phyloP scores from a whole-genome alignment of 2,113 vertebrate species.

The Heptranchias perlo region DNA sequence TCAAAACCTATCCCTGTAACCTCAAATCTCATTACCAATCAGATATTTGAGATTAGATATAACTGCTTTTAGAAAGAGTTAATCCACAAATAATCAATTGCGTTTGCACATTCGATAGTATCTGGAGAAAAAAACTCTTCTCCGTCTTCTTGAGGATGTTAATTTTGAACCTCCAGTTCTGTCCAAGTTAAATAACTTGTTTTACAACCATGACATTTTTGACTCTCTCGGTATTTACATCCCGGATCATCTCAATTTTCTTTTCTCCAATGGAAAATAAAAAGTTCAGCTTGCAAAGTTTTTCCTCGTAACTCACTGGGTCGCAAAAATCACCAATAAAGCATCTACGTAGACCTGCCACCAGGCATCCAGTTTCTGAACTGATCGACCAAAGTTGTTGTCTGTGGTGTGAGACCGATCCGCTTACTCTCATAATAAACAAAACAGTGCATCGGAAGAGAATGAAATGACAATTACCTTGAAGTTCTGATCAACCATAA shows the following conservation, averaged over 20 bases:
- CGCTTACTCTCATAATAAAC: neutral
- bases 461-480: constrained; percentile 58
- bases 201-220: neutral
- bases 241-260: neutral
- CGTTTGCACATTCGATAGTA: neutral
- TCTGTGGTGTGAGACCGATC: neutral
- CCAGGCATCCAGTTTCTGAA: neutral
- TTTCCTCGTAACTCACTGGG: neutral
- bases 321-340: neutral
- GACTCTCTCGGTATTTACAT: neutral
- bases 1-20: neutral
- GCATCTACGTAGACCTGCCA: too few species aligned
- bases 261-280: neutral
- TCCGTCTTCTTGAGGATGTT: neutral
- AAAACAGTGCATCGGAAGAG: neutral
- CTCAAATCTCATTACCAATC: neutral
- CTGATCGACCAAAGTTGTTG: neutral
- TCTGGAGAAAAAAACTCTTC: neutral
- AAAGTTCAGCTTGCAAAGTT: neutral
- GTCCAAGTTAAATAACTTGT: neutral
- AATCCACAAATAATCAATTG: neutral
- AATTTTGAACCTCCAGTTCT: neutral
- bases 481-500: constrained; percentile 80
- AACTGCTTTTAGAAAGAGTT: neutral
- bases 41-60: neutral